Conservation (phyloP, 2,797 vertebrate genomes). For the Enteromius argenteus region DNA sequence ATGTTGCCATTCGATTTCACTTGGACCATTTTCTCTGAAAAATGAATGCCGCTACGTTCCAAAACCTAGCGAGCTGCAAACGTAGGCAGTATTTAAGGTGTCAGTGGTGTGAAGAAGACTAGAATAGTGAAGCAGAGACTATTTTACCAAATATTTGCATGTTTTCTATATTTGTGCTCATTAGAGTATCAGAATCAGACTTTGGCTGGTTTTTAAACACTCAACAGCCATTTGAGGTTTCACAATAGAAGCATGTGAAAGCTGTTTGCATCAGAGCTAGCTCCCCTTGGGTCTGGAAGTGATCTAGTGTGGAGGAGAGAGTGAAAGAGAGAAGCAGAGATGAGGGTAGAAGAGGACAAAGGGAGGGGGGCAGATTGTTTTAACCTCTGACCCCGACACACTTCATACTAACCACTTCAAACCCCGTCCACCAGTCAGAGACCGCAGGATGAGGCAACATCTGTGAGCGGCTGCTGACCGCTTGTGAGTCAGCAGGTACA, state of each 20-base stretch:
- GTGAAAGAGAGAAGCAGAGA: slow-evolving; percentile 51
- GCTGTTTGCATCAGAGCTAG: background rate
- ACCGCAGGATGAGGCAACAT: slow-evolving; percentile 53
- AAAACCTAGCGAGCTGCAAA: background rate
- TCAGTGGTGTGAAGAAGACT: background rate
- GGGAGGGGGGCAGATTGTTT: slow-evolving; percentile 73
- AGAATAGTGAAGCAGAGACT: background rate
- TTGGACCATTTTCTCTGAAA: background rate
- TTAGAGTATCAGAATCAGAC: background rate
- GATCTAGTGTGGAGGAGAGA: slow-evolving; percentile 50
- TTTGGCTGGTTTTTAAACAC: background rate
- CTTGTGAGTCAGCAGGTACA: slow-evolving; percentile 9
- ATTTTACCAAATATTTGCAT: background rate
- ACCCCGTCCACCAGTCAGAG: slow-evolving; percentile 69
- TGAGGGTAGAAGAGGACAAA: slow-evolving; percentile 51
- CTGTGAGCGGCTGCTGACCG: slow-evolving; percentile 59
- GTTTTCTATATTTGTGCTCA: background rate
- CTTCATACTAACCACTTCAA: slow-evolving; percentile 82
- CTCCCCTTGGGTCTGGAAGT: slow-evolving; percentile 30
- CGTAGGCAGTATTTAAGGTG: background rate
- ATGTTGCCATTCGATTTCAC: slow-evolving; percentile 16
- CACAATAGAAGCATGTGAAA: slow-evolving; percentile 20
- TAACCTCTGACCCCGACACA: slow-evolving; percentile 82
- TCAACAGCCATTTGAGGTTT: background rate
- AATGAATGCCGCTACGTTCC: background rate